Evolutionary conservation across 92 coral and sea anemone species (phyloP), one percentile per base, ranked within the genome.

Genomic region (Bergia sp.): DNA sequence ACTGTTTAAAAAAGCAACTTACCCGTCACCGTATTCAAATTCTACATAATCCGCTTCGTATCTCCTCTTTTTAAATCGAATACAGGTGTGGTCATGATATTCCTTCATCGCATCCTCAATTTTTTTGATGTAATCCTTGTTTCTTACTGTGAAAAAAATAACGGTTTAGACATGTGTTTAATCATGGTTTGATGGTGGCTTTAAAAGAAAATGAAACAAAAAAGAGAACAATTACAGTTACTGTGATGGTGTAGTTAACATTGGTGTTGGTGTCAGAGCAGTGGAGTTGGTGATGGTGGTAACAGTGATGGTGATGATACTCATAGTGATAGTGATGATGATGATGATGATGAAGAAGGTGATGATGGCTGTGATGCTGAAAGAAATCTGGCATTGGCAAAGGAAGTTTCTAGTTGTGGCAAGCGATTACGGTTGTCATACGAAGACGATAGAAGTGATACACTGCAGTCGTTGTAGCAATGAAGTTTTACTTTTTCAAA

Each of bases 21-120:
- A 83, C 87, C 87, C 87, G 23, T 66, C 44, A 15, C 87, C 87
- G 37, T 67, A 66, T 44, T 65, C 76, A 69, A 83, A 42, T 44
- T 83, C 87, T 2, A 83, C 87, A 47, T 83, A 83, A 67, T 83
- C 57, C 20, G 29, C 23, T 44, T 83, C 87, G 43, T 73, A 36
- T 23, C 21, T 73, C 37, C 87, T 66, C 18, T 83, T 83, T 50
- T 67, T 69, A 39, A 83, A 83, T 43, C 21, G 47, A 18, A 83
- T 11, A 10, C 87, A 83, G 12, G 87, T 83, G 7, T 69, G 37
- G 11, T 83, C 23, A 5, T 42, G 61, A 44, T 39, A 83, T 36
- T 83, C 87, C 20, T 10, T 44, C 77, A 83, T 83, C 0, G 87
- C 87, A 67, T 23, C 53, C 64, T 83, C 87, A 29, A 83, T 67